Base-by-base conservation (phyloP, 2,113 vertebrate species). In the Psittacula cyanocephala region DNA sequence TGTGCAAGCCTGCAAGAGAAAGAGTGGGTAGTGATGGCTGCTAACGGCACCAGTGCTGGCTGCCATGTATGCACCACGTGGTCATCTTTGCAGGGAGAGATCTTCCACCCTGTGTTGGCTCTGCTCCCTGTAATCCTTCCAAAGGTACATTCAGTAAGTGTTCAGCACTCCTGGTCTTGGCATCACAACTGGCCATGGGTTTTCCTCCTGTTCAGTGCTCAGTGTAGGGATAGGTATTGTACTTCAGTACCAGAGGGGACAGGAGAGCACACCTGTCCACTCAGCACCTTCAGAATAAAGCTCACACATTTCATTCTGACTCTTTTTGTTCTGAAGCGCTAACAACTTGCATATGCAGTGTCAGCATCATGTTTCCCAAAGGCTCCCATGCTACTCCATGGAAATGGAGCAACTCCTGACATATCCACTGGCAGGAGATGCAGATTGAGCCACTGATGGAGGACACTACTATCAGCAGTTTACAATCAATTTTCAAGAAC, bases 11-110 rank as follows among this genome's bases (percentile, higher is more conserved):
- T 46, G 55, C 0, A 0, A 33, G 39, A 46, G 28, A 52, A 57
- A 2, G 7, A 9, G 49, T 13, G 7, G 50, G 82, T 9, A 64
- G 88, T 0, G 2, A 49, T 64, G 6, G 7, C 50, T 0, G 1
- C 29, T 37, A 68, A 69, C 65, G 78, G 72, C 55, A 50, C 9
- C 72, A 3, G 28, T 1, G 25, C 65, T 57, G 75, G n/a, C 81
- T 77, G 71, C 53, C 0, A 0, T 0, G 15, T 24, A 4, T 16
- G 8, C 0, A 0, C 27, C 1, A 1, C 7, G 3, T 3, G 24
- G 25, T 22, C 3, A 0, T 25, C 10, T 31, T n/a, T 67, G 7
- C 11, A 31, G 27, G 31, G 3, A 71, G 27, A 74, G 10, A 52
- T 47, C 49, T 65, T 55, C 64, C 35, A 86, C 11, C 13, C 18